phyloP scores from a whole-genome alignment of 2,888 invertebrate species.

The Troilus luridus region DNA sequence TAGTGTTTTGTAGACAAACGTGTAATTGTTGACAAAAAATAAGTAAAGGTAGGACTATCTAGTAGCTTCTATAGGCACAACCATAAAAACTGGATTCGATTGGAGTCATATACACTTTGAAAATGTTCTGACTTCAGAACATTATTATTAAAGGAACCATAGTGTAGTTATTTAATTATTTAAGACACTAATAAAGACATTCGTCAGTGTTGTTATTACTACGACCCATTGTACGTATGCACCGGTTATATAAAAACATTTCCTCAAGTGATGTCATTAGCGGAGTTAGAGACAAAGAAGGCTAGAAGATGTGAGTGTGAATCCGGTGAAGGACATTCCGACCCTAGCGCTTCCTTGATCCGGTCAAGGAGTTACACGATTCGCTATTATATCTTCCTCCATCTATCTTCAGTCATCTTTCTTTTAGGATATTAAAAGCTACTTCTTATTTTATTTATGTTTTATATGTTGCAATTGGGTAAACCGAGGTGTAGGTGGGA shows the following conservation, averaged over 20 bases:
- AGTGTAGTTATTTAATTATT: not conserved
- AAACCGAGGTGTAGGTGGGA: too few relatives aligned
- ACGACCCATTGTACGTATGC: not conserved
- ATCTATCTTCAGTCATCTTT: not conserved
- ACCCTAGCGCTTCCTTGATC: not conserved
- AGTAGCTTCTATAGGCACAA: too few relatives aligned
- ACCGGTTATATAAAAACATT: not conserved
- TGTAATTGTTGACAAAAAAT: too few relatives aligned
- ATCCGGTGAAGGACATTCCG: constrained; percentile 14
- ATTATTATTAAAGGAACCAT: not conserved
- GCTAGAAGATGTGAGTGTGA: not conserved
- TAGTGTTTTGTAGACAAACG: too few relatives aligned
- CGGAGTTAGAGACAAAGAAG: not conserved
- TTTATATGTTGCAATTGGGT: too few relatives aligned
- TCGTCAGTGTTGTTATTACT: not conserved
- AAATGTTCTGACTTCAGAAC: not conserved
- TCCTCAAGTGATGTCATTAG: constrained; percentile 1
- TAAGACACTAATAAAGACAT: not conserved
- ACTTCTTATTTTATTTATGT: not conserved
- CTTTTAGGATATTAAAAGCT: not conserved
- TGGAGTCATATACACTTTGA: too few relatives aligned
- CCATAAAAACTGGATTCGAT: not conserved
- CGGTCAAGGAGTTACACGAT: not conserved
- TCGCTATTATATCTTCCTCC: not conserved
- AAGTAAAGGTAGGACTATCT: too few relatives aligned